Base-by-base conservation (phyloP, 1,140 invertebrate genomes). In the Pissodes strobi region DNA sequence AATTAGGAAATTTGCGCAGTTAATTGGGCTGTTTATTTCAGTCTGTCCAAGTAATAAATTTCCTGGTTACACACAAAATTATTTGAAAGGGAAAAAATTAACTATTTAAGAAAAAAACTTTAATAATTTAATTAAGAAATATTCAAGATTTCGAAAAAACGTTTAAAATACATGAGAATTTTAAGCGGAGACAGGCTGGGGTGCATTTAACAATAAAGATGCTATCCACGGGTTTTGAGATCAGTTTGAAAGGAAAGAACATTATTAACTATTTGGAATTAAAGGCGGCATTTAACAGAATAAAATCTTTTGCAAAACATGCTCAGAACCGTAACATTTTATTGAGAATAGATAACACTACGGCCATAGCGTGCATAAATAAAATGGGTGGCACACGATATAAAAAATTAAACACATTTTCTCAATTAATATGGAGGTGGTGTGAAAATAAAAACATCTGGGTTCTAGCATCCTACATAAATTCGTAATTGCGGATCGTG, bases 281-380 rank as follows among this genome's bases (percentile, higher is more conserved):
- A 15, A 22, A 22, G 39, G 59, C 59, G 39, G 34, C 39, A 1
- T 77, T 76, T 63, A 22, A 76, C 1, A 72, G 62, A 0, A 27
- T 79, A n/a, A 76, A 79, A 68, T 69, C 53, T 38, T 79, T 78
- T 67, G 74, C 69, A 10, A 45, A 19, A 9, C 34, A 76, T 15
- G 2, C 48, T 49, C 13, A 17, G 56, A 66, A 75, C 46, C 73
- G 69, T 63, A 13, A 68, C 5, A 74, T 78, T 41, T 64, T 76
- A 34, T 34, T 76, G 17, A 64, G 77, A n/a, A 55, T 76, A 0
- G 78, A 79, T 30, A 61, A 61, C 21, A 78, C 71, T 0, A 78
- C 75, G 3, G 77, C 77, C 0, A 73, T 79, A 12, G 68, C 72
- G 12, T 74, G 78, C 23, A 69, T 78, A 8, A 78, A 80, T 59